A percentile compares a stretch with the other conserved stretches of the same genome.
phyloP scores from a whole-genome alignment of 1,140 invertebrate genomes.

The Drosophila obscura region DNA sequence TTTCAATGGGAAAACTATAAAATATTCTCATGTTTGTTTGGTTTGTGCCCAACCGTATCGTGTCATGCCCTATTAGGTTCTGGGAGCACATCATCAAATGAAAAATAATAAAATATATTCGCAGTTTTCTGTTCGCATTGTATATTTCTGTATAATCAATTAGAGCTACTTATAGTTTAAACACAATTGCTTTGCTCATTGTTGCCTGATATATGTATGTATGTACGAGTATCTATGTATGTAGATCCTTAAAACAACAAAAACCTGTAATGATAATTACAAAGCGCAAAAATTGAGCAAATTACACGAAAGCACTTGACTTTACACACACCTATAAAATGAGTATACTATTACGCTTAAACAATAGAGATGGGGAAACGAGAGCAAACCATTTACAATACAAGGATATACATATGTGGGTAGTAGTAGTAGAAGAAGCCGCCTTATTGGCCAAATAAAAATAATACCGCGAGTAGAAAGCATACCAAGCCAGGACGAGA shows the following conservation, averaged over 20 bases:
- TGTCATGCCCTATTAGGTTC: too few relatives aligned
- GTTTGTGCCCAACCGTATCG: too few relatives aligned
- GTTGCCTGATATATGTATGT: slow-evolving; percentile 32
- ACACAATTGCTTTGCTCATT: slow-evolving; percentile 73
- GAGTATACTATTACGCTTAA: slow-evolving; percentile 28
- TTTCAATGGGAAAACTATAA: too few relatives aligned
- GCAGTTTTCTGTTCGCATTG: slow-evolving; percentile 32
- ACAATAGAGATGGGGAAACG: slow-evolving; percentile 17
- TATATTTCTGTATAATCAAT: slow-evolving; percentile 58
- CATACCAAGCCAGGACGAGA: slow-evolving; percentile 4
- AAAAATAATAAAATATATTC: slow-evolving; percentile 32
- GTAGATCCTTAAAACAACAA: slow-evolving; percentile 32
- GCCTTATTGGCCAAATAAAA: slow-evolving; percentile 33
- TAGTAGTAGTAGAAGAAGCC: slow-evolving; percentile 22
- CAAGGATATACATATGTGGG: too few relatives aligned
- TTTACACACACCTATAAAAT: slow-evolving; percentile 55
- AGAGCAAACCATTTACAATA: slow-evolving; percentile 70
- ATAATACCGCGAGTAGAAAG: slow-evolving; percentile 43
- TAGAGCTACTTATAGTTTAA: slow-evolving; percentile 75
- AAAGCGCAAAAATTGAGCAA: slow-evolving; percentile 79
- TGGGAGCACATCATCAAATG: too few relatives aligned
- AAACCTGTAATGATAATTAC: slow-evolving; percentile 58
- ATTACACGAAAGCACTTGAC: slow-evolving; percentile 72
- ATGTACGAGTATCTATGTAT: slow-evolving; percentile 6
- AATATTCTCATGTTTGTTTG: too few relatives aligned